Evolutionary conservation across 2,113 vertebrate species (phyloP).

Genomic region (Scomber japonicus): DNA sequence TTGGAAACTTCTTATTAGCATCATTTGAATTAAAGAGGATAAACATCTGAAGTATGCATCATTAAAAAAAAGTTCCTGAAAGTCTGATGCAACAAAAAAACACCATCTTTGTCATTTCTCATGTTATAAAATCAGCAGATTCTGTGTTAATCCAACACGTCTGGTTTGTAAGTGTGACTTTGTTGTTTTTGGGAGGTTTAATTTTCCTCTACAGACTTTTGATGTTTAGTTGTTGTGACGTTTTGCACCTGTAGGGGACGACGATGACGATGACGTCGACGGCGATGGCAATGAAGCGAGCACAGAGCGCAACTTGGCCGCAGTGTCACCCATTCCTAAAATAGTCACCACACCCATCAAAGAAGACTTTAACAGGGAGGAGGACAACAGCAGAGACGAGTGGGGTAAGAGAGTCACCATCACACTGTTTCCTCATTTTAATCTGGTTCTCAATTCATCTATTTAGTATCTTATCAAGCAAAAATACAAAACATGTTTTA

Average conservation of each 20-base stretch:
- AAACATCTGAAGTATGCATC: too few relatives aligned
- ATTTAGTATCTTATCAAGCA: too few relatives aligned
- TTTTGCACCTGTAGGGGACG: slow-evolving; percentile 40
- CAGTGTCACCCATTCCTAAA: slow-evolving; percentile 79
- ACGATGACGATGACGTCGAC: slow-evolving; percentile 30
- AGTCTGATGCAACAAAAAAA: too few relatives aligned
- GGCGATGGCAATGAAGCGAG: slow-evolving; percentile 67
- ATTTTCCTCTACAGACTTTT: slow-evolving; percentile 10
- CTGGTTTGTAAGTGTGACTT: neutral
- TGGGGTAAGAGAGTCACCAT: slow-evolving; percentile 73
- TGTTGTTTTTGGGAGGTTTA: neutral
- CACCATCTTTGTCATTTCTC: too few relatives aligned
- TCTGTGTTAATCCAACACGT: slow-evolving; percentile 21
- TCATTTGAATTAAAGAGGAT: neutral
- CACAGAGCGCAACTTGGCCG: slow-evolving; percentile 68
- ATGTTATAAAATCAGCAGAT: too few relatives aligned
- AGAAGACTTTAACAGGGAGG: slow-evolving; percentile 72
- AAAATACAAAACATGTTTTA: too few relatives aligned
- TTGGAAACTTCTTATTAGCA: too few relatives aligned
- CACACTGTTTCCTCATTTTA: too few relatives aligned
- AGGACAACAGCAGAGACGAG: slow-evolving; percentile 68
- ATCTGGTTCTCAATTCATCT: neutral
- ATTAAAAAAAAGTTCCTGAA: too few relatives aligned
- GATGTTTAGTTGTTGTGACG: neutral
- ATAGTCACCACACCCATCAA: slow-evolving; percentile 83